These are phyloP conservation scores for Molossus alvarezi DNA, from an alignment of 2,797 vertebrate species.

Conservation along the genomic window DNA sequence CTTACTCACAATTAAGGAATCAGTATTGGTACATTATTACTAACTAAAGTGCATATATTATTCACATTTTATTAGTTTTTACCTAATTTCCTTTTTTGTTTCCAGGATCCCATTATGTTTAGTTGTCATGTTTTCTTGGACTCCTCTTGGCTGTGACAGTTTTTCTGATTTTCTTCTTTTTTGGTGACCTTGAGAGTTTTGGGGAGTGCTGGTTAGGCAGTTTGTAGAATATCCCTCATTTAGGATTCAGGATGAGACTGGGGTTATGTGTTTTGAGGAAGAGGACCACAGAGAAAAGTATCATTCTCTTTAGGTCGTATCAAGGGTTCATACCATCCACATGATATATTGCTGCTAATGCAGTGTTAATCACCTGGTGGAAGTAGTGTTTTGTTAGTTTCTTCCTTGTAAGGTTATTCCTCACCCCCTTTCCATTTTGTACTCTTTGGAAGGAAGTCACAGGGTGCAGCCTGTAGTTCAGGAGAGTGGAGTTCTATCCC, in stretches of 20 bases:
- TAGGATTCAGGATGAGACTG: not conserved
- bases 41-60: not conserved
- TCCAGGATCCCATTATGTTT: not conserved
- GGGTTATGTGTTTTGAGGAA: not conserved
- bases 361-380: not conserved
- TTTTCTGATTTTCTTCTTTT: constrained; percentile 53
- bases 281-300: not conserved
- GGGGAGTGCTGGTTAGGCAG: not conserved
- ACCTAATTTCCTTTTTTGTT: not conserved
- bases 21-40: not conserved
- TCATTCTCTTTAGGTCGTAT: not conserved
- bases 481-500: not conserved
- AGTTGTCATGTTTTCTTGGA: not conserved
- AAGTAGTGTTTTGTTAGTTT: not conserved
- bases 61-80: constrained; percentile 15
- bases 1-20: constrained; percentile 52
- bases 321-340: not conserved
- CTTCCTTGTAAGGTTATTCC: not conserved
- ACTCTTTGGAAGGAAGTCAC: not conserved
- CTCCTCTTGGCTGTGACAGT: not conserved
- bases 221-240: not conserved
- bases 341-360: not conserved
- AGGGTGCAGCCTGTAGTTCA: not conserved
- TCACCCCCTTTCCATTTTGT: not conserved
- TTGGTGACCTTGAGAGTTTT: not conserved